Evolutionary conservation across 2,888 invertebrate genomes (phyloP).

Genomic region (Oegoconia quadripuncta): DNA sequence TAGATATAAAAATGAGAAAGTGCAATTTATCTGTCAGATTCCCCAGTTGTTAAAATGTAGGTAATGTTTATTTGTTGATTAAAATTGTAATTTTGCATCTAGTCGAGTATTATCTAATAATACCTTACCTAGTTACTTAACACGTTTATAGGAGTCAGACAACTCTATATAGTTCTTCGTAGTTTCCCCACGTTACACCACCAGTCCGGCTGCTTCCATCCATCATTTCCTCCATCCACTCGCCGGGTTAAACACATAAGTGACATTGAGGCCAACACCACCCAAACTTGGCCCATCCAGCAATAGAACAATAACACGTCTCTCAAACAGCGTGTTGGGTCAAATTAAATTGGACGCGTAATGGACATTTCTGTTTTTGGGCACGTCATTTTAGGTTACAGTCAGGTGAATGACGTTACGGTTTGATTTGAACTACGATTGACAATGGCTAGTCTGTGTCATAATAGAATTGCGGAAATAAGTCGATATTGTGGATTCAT

Average conservation of each 20-base stretch:
- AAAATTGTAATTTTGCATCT: too few relatives aligned
- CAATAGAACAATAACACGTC: conserved; percentile 27
- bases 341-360: conserved; percentile 43
- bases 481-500: too few relatives aligned
- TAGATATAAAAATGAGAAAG: too few relatives aligned
- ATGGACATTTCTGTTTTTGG: conserved; percentile 48
- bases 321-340: conserved; percentile 32
- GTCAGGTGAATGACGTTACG: conserved; percentile 63
- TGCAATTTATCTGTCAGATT: too few relatives aligned
- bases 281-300: conserved; percentile 38
- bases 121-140: not conserved
- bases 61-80: too few relatives aligned
- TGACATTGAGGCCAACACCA: conserved; percentile 75
- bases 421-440: conserved; percentile 62
- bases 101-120: not conserved
- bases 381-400: conserved; percentile 57
- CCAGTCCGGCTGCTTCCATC: conserved; percentile 64
- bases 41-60: too few relatives aligned
- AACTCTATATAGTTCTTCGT: conserved; percentile 43
- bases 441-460: conserved; percentile 42
- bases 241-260: conserved; percentile 78
- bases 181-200: conserved; percentile 51
- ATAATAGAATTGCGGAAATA: not conserved
- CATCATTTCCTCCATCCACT: conserved; percentile 77
- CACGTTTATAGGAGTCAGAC: conserved; percentile 21